These are phyloP conservation scores for Salarias fasciatus DNA, from an alignment of 2,797 vertebrate genomes.

Conservation along the genomic window DNA sequence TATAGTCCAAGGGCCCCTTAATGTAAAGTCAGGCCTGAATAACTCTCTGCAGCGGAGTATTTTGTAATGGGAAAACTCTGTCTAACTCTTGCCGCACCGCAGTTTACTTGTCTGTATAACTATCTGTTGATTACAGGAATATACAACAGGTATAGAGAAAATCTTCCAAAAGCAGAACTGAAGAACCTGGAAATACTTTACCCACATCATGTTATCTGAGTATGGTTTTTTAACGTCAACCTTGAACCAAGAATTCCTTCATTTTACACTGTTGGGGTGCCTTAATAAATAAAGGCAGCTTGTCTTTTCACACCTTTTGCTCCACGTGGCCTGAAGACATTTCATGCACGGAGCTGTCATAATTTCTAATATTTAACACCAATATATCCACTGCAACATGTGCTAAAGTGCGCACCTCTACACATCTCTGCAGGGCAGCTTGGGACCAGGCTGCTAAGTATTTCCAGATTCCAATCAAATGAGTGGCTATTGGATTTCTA, in stretches of 20 bases:
- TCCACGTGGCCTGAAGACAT: constrained; percentile 26
- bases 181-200: constrained; percentile 47
- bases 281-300: constrained; percentile 53
- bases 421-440: constrained; percentile 34
- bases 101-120: constrained; percentile 58
- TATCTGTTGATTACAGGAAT: constrained; percentile 63
- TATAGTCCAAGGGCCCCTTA: constrained; percentile 54
- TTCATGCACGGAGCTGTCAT: constrained; percentile 18
- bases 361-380: constrained; percentile 41
- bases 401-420: constrained; percentile 26
- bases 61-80: constrained; percentile 50
- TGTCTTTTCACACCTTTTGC: constrained; percentile 58
- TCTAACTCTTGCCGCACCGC: constrained; percentile 30
- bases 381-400: constrained; percentile 30
- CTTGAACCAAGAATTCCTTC: constrained; percentile 46
- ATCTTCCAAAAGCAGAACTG: constrained; percentile 18
- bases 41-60: constrained; percentile 32
- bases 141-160: constrained; percentile 61
- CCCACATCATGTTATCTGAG: background rate
- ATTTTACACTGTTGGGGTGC: constrained; percentile 35
- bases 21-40: constrained; percentile 58
- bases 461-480: constrained; percentile 68
- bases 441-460: constrained; percentile 55
- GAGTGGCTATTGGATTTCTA: constrained; percentile 73
- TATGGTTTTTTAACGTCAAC: constrained; percentile 44